Conservation (phyloP, 2,797 vertebrate species). For the Danio tinwini region DNA sequence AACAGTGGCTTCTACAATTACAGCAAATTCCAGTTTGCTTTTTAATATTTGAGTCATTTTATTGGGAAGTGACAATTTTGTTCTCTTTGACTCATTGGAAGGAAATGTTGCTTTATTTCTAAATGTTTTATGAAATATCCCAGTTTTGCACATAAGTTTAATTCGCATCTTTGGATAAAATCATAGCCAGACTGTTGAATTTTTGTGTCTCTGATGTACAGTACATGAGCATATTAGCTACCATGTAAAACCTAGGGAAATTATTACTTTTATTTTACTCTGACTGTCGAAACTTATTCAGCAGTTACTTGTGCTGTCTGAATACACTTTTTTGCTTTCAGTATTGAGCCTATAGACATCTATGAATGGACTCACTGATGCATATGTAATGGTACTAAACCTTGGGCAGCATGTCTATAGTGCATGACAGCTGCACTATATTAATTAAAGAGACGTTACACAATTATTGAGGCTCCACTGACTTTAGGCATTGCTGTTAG, state of each 20-base stretch:
- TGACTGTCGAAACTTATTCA: background rate
- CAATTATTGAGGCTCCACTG: background rate
- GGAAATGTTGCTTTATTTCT: too few species aligned
- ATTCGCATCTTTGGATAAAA: too few species aligned
- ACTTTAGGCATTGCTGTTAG: background rate
- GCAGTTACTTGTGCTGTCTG: background rate
- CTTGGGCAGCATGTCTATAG: background rate
- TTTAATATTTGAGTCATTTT: too few species aligned
- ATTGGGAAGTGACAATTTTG: too few species aligned
- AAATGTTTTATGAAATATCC: too few species aligned
- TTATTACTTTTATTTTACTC: background rate
- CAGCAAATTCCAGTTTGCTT: too few species aligned
- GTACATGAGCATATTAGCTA: background rate
- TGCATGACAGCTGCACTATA: conserved; percentile 11
- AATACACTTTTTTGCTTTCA: conserved; percentile 17
- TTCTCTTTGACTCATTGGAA: too few species aligned
- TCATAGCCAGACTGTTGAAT: background rate
- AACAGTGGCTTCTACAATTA: too few species aligned
- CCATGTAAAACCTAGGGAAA: background rate
- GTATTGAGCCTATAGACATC: background rate
- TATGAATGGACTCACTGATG: conserved; percentile 38
- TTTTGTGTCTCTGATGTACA: background rate
- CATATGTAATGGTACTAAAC: conserved; percentile 13
- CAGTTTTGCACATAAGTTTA: too few species aligned
- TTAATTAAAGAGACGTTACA: conserved; percentile 2